Evolutionary conservation across 2,113 vertebrate genomes (phyloP), one percentile per base, ranked within the genome.

Genomic region (Salvator merianae): DNA sequence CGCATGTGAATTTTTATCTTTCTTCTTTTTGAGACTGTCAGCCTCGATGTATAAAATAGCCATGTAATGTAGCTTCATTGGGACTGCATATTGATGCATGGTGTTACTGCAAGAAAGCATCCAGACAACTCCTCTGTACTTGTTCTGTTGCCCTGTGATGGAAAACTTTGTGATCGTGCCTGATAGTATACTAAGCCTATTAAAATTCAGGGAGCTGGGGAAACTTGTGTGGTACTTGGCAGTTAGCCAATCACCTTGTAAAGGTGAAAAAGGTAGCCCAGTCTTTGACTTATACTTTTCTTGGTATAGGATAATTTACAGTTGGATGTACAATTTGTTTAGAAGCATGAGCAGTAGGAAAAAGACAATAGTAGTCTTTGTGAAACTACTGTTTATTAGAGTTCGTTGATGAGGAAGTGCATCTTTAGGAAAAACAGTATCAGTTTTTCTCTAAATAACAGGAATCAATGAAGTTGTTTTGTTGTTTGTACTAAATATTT

Each of bases 381-480:
- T 78, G 75, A 77, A 62, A 26, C 66, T 43, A 5, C 70, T 84
- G 24, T 69, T 69, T 55, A 28, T 32, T 77, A 18, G 40, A 70
- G 30, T 76, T 76, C 47, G 50, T 72, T 59, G 28, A 59, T 43
- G 63, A 77, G 20, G 75, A 77, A 53, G 20, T 78, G 18, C 20
- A 9, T 84, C 34, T 71, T 71, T 78, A 78, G 62, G 53, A 71
- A 22, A 32, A 62, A 22, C 50, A 59, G n/a, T 22, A 32, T 78
- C 38, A 78, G 50, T 84, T 84, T 73, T 63, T 5, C 62, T 14
- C 75, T 70, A 62, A 81, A 79, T 47, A 22, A 34, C 59, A 78
- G 13, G 4, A 82, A 10, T 71, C 65, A 70, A 47, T 62, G 68
- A 62, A 70, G 34, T 84, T 77, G 36, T 84, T 70, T 50, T 43